Percentiles rank a stretch among this genome's conserved stretches.
These are phyloP conservation scores for Rhynchonycteris naso DNA, from an alignment of 2,797 vertebrate genomes.

Conservation along the genomic window DNA sequence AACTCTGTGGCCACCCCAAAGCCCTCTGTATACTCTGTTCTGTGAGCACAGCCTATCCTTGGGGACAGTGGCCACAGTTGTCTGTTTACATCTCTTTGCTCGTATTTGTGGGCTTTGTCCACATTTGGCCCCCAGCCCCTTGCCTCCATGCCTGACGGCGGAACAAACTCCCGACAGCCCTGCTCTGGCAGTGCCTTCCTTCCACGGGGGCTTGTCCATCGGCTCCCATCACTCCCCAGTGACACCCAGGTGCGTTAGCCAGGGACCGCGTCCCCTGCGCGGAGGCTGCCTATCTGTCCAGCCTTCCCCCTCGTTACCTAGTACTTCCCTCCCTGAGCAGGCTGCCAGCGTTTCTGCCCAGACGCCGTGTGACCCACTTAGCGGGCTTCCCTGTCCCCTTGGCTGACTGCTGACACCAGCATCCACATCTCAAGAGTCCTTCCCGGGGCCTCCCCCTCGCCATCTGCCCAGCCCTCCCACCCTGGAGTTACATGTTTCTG, in stretches of 20 bases:
- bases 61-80: rapidly evolving
- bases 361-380: neutral
- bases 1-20: neutral
- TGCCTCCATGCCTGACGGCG: neutral
- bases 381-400: rapidly evolving
- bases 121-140: neutral
- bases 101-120: neutral
- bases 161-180: rapidly evolving
- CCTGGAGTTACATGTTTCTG: neutral
- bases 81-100: neutral
- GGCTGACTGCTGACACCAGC: neutral
- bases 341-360: neutral
- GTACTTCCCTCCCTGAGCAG: neutral
- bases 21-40: neutral
- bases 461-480: neutral
- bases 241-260: too few relatives aligned
- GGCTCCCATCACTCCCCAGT: neutral
- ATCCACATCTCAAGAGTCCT: neutral
- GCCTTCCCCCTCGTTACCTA: neutral
- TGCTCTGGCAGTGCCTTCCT: neutral
- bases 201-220: rapidly evolving
- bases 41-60: neutral
- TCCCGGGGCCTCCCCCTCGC: rapidly evolving
- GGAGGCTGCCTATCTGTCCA: neutral
- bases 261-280: neutral